Conservation (phyloP, 2,888 invertebrate genomes). For the Pegoplata infirma region DNA sequence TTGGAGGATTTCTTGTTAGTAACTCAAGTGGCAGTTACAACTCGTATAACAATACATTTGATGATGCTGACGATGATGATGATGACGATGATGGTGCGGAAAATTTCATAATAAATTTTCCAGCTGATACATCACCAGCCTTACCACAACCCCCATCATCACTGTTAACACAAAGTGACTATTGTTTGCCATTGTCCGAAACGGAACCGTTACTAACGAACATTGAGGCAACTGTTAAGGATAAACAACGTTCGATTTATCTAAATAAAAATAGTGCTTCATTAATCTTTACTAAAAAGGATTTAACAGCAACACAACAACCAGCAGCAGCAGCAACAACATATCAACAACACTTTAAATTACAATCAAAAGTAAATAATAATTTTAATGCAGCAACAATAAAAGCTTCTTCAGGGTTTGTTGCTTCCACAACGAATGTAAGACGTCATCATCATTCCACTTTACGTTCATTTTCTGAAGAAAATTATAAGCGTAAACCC, state of each 20-base stretch:
- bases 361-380: constrained; percentile 61
- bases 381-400: constrained; percentile 58
- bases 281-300: constrained; percentile 77
- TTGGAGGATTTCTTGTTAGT: background rate
- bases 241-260: constrained; percentile 74
- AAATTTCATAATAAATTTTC: constrained; percentile 74
- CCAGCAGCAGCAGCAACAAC: constrained; percentile 31
- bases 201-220: constrained; percentile 75
- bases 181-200: constrained; percentile 73
- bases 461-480: constrained; percentile 57
- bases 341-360: constrained; percentile 46
- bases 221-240: constrained; percentile 72
- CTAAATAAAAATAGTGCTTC: constrained; percentile 76
- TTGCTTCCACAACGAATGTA: constrained; percentile 5
- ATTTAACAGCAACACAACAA: constrained; percentile 64
- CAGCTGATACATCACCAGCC: constrained; percentile 71
- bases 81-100: constrained; percentile 76
- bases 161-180: constrained; percentile 15
- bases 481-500: constrained; percentile 57
- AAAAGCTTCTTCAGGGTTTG: constrained; percentile 25
- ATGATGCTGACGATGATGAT: constrained; percentile 74
- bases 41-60: constrained; percentile 66
- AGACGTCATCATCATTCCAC: constrained; percentile 56
- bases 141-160: constrained; percentile 30
- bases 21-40: constrained; percentile 25